Percentiles rank a stretch among this genome's conserved stretches.
Conservation (phyloP, 53 echinoderm and acorn worm genomes). For the Holothuria scabra region DNA sequence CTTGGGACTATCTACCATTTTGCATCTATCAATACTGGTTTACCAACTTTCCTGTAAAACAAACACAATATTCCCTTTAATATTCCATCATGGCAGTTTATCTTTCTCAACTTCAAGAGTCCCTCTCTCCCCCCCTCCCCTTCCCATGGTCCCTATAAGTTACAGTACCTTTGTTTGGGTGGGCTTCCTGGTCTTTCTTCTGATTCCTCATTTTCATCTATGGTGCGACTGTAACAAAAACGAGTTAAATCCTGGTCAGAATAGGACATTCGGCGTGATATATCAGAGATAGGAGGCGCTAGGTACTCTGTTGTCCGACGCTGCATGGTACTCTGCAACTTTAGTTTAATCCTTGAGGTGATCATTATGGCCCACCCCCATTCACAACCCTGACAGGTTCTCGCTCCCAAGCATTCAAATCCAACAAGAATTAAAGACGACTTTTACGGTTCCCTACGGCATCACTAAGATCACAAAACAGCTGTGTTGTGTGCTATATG, state of each 20-base stretch:
- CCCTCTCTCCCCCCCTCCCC: too few species aligned
- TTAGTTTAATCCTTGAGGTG: conserved; percentile 8
- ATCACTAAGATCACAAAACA: neutral
- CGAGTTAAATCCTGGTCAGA: conserved; percentile 41
- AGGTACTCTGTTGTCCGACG: conserved; percentile 26
- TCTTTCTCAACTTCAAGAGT: too few species aligned
- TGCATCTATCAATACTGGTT: too few species aligned
- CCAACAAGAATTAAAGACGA: too few species aligned
- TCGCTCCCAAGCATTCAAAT: too few species aligned
- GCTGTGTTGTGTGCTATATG: too few species aligned
- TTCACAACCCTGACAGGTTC: too few species aligned
- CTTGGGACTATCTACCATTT: too few species aligned
- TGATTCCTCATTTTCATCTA: conserved; percentile 85
- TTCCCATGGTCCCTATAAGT: too few species aligned
- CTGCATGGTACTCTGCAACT: conserved; percentile 28
- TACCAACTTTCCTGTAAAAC: too few species aligned
- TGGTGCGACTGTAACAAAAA: conserved; percentile 68
- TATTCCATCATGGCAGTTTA: too few species aligned
- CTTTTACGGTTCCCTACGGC: neutral
- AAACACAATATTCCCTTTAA: too few species aligned
- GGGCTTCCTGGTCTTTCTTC: conserved; percentile 68
- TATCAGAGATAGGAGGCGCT: conserved; percentile 23
- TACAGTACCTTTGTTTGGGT: conserved; percentile 59
- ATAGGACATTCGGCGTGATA: conserved; percentile 33
- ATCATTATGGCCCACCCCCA: conserved; percentile 14